A percentile compares a stretch with the other conserved stretches of the same genome.
Evolutionary conservation across 2,113 vertebrate genomes (phyloP).

Genomic region (Myocastor coypus): DNA sequence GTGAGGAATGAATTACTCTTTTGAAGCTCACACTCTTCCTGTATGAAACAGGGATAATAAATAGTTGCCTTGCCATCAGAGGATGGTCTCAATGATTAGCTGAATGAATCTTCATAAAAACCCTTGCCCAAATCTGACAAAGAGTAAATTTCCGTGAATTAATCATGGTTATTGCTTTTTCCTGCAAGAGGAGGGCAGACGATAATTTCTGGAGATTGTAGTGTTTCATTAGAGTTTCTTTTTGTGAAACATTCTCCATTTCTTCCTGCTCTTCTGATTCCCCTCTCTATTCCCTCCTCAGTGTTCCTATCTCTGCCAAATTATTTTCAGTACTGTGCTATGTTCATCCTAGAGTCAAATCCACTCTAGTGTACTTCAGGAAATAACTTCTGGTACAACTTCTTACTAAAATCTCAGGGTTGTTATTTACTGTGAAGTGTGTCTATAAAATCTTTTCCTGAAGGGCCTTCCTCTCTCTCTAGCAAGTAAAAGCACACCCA

Average conservation of each 20-base stretch:
- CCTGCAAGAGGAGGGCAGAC: neutral
- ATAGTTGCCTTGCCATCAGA: neutral
- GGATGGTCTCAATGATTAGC: neutral
- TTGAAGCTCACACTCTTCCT: neutral
- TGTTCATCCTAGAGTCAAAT: neutral
- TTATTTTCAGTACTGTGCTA: neutral
- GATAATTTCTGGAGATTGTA: neutral
- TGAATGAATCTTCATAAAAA: neutral
- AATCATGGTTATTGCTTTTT: neutral
- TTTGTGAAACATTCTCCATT: neutral
- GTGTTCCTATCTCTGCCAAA: neutral
- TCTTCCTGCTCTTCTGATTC: neutral
- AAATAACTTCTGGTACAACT: conserved; percentile 60
- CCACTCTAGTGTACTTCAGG: conserved; percentile 11
- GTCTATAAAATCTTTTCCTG: neutral
- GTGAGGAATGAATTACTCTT: neutral
- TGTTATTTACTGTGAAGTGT: conserved; percentile 42
- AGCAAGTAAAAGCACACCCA: conserved; percentile 29
- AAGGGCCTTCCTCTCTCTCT: conserved; percentile 27
- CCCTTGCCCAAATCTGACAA: neutral
- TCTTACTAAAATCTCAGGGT: conserved; percentile 69
- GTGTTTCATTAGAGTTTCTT: neutral
- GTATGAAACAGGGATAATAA: neutral
- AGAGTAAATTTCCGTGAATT: neutral
- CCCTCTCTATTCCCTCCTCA: neutral